Evolutionary conservation across 2,888 invertebrate species (phyloP).

Genomic region (Mellilla xanthometata): DNA sequence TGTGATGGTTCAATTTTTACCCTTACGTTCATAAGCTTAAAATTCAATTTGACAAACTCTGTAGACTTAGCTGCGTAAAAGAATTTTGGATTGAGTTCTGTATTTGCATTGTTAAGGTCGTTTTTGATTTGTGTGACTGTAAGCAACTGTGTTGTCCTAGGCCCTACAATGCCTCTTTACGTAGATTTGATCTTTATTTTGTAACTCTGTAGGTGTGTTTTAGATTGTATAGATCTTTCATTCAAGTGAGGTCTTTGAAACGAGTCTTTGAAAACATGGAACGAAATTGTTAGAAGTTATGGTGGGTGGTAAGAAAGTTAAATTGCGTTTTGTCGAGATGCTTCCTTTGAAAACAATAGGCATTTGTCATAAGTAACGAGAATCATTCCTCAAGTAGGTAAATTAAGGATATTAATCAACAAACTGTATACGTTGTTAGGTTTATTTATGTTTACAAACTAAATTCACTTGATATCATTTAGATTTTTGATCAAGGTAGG

Average conservation of each 20-base stretch:
- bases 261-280: constrained; percentile 7
- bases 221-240: constrained; percentile 1
- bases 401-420: too few relatives aligned
- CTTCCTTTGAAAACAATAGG: constrained; percentile 1
- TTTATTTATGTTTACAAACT: too few relatives aligned
- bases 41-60: not conserved
- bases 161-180: constrained; percentile 15
- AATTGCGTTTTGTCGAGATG: not conserved
- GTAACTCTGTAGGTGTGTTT: not conserved
- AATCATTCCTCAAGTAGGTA: too few relatives aligned
- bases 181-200: constrained; percentile 2
- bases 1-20: too few relatives aligned
- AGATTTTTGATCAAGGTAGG: too few relatives aligned
- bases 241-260: constrained; percentile 17
- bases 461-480: too few relatives aligned
- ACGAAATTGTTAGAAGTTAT: constrained; percentile 8
- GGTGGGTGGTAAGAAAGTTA: constrained; percentile 16
- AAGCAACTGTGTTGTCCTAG: constrained; percentile 3
- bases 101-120: not conserved
- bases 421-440: too few relatives aligned
- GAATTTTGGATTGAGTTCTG: not conserved
- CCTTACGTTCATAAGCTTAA: too few relatives aligned
- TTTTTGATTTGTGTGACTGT: not conserved
- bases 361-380: not conserved
- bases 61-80: not conserved